Percentiles rank a stretch among this genome's conserved stretches.
These are phyloP conservation scores for Campylorhamphus procurvoides DNA, from an alignment of 2,113 vertebrate genomes.

Conservation along the genomic window DNA sequence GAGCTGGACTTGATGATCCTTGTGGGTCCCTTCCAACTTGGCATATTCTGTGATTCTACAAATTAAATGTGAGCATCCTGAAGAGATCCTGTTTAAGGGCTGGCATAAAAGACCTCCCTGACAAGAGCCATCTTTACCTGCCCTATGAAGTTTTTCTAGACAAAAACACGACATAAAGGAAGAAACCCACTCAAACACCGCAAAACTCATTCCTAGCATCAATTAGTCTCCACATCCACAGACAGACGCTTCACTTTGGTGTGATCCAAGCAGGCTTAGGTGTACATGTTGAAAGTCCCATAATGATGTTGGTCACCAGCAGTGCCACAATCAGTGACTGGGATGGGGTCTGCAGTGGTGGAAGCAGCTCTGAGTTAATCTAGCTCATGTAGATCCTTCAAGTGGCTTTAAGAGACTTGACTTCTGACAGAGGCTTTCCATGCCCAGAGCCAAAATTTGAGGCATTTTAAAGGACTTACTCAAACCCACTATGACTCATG, in stretches of 20 bases:
- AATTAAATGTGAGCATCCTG: constrained; percentile 47
- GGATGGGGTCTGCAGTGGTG: fast-evolving
- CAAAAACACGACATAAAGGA: background rate
- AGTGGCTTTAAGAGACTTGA: background rate
- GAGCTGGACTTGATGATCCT: background rate
- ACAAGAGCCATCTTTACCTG: background rate
- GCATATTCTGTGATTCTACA: background rate
- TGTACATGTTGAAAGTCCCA: fast-evolving
- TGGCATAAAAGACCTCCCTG: background rate
- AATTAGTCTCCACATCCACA: background rate
- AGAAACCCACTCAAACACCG: background rate
- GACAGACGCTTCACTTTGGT: background rate
- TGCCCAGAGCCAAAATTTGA: constrained; percentile 25
- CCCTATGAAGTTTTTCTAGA: background rate
- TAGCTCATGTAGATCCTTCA: background rate
- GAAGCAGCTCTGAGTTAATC: background rate
- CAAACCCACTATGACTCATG: constrained; percentile 35
- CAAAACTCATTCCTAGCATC: background rate
- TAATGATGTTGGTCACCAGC: background rate
- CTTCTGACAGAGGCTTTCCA: background rate
- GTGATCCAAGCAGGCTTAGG: background rate
- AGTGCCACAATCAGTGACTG: background rate
- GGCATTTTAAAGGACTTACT: constrained; percentile 32
- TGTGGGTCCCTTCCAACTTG: background rate
- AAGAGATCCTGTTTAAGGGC: constrained; percentile 15